phyloP scores from a whole-genome alignment of 64 coral and sea anemone species.

The Exaiptasia diaphana region DNA sequence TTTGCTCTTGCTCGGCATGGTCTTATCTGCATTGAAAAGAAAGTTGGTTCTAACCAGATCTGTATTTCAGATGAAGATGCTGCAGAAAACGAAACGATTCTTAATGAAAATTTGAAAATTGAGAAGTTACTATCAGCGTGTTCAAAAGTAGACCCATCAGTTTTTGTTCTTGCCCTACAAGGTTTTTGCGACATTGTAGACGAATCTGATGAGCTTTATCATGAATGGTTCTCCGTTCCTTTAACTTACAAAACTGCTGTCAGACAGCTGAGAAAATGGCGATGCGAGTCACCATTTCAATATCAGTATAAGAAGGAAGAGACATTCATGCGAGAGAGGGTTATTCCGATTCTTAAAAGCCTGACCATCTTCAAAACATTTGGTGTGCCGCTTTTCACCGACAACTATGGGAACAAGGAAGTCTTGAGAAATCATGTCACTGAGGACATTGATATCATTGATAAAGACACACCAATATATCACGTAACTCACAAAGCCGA shows the following conservation, averaged over 20 bases:
- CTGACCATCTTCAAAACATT: conserved; percentile 53
- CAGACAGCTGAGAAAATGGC: conserved; percentile 61
- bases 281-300: conserved; percentile 16
- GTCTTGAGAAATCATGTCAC: background rate
- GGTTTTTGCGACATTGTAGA: conserved; percentile 33
- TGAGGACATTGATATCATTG: conserved; percentile 2
- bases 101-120: too few species aligned
- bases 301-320: too few species aligned
- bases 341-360: conserved; percentile 9
- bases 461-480: conserved; percentile 28
- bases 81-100: too few species aligned
- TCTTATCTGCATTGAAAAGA: background rate
- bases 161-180: conserved; percentile 40
- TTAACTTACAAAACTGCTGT: too few species aligned
- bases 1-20: background rate
- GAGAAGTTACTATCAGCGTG: too few species aligned
- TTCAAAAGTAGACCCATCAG: background rate
- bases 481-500: conserved; percentile 35
- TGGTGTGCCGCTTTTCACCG: conserved; percentile 34
- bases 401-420: conserved; percentile 41
- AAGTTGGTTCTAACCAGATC: background rate
- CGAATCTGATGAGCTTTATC: background rate
- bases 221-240: background rate
- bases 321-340: background rate
- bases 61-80: background rate